A percentile compares a stretch with the other conserved stretches of the same genome.
Evolutionary conservation across 2,888 invertebrate genomes (phyloP).

Genomic region (Caenorhabditis imperialis): DNA sequence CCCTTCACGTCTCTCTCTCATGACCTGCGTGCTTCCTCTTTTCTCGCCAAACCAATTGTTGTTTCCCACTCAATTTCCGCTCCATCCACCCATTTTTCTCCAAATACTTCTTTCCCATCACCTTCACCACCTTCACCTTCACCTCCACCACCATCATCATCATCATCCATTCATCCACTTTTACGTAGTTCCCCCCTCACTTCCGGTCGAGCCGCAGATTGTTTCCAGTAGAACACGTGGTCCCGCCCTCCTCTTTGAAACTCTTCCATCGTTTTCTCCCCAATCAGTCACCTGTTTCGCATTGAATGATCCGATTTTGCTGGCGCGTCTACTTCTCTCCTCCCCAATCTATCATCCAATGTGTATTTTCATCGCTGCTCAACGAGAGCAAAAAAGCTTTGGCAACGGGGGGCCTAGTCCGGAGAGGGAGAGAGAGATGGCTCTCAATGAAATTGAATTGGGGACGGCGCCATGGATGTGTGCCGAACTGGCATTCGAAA

Average conservation of each 20-base stretch:
- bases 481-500: slow-evolving; percentile 31
- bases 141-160: slow-evolving; percentile 7
- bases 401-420: no score
- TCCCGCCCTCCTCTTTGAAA: no score
- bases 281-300: neutral
- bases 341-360: slow-evolving; percentile 10
- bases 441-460: slow-evolving; percentile 53
- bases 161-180: slow-evolving; percentile 10
- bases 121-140: slow-evolving; percentile 10
- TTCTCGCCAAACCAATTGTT: slow-evolving; percentile 29
- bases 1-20: slow-evolving; percentile 19
- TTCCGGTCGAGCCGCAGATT: neutral
- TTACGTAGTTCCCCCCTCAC: neutral
- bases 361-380: slow-evolving; percentile 23
- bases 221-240: no score
- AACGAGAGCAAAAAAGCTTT: slow-evolving; percentile 28
- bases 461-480: slow-evolving; percentile 18
- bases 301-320: slow-evolving; percentile 15
- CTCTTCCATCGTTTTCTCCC: slow-evolving; percentile 2
- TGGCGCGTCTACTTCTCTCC: slow-evolving; percentile 5
- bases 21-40: slow-evolving; percentile 10
- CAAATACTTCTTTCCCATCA: slow-evolving; percentile 10
- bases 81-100: slow-evolving; percentile 35
- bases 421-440: no score
- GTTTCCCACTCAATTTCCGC: slow-evolving; percentile 44